Evolutionary conservation across 2,888 invertebrate genomes (phyloP).

Genomic region (Rhagonycha lutea): DNA sequence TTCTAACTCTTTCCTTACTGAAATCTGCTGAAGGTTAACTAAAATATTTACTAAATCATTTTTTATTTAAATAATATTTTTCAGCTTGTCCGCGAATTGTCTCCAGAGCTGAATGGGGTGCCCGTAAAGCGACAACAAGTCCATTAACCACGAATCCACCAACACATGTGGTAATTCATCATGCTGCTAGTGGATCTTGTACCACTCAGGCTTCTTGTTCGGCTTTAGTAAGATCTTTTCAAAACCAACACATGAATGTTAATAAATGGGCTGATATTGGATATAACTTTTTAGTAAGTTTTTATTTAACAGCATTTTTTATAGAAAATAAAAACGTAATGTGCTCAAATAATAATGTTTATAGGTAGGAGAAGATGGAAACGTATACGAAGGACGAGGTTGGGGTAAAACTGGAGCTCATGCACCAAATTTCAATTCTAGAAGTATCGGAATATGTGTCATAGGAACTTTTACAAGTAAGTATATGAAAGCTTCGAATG

Average conservation of each 20-base stretch:
- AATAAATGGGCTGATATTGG: constrained; percentile 49
- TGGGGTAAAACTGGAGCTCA: constrained; percentile 65
- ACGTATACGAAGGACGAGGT: constrained; percentile 65
- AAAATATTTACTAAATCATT: background rate
- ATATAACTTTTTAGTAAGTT: constrained; percentile 51
- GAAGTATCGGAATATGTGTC: constrained; percentile 63
- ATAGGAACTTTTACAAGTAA: constrained; percentile 58
- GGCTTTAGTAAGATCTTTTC: constrained; percentile 50
- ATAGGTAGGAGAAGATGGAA: constrained; percentile 64
- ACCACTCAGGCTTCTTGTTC: constrained; percentile 48
- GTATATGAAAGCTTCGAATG: background rate
- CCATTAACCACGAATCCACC: constrained; percentile 45
- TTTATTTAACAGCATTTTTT: background rate
- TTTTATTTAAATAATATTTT: background rate
- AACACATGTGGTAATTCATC: constrained; percentile 54
- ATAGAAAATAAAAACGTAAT: background rate
- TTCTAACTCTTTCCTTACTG: background rate
- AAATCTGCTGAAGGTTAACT: background rate
- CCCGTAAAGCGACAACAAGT: constrained; percentile 38
- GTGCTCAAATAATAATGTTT: background rate
- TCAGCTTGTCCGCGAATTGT: constrained; percentile 46
- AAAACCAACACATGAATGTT: constrained; percentile 47
- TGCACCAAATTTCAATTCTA: constrained; percentile 61
- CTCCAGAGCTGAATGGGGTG: constrained; percentile 53
- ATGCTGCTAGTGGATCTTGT: constrained; percentile 51